Evolutionary conservation across 2,888 invertebrate species (phyloP), one percentile per base, ranked within the genome.

Genomic region (Beris chalybata): DNA sequence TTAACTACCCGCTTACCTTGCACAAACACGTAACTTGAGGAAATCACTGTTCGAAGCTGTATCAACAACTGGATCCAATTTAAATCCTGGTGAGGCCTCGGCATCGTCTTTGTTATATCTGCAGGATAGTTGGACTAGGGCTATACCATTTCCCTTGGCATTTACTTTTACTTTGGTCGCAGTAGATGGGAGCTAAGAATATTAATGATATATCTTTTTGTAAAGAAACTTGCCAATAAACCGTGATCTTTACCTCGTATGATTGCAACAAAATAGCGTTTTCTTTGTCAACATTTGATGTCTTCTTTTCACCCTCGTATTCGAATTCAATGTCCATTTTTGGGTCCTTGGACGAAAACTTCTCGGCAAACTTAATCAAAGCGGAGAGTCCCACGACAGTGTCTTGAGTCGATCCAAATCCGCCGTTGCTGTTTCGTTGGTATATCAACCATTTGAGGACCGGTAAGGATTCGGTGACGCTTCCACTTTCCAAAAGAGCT

Each of bases 41-140:
- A 93, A 89, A 77, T 92, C 85, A 48, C 85, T 84, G 73, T 93
- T 91, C 0, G 94, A 93, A 73, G 90, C 91, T 72, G 89, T 89
- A 79, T 93, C 93, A 4, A 95, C 90, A 74, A 91, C 87, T 1
- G 95, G 93, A 79, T 93, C 93, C 2, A 95, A 83, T 56, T 88
- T 90, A 80, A 93, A 95, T 70, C 92, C 83, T 4, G 95, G 94
- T 87, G 91, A 92, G 43, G 92, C 89, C 29, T 91, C 93, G 12
- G 93, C 93, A 4, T 93, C 92, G 77, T 91, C 90, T 71, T 91
- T 86, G 77, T 89, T 89, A 75, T 91, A 93, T 53, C 85, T 84
- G 72, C 90, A 92, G 0, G 88, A 85, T 31, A 94, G 85, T 73
- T 90, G 88, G 63, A 90, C 83, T 54, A 91, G 77, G 0, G 88